These are phyloP conservation scores for Leptobrachium leishanense DNA, from an alignment of 2,113 vertebrate genomes.

Conservation along the genomic window DNA sequence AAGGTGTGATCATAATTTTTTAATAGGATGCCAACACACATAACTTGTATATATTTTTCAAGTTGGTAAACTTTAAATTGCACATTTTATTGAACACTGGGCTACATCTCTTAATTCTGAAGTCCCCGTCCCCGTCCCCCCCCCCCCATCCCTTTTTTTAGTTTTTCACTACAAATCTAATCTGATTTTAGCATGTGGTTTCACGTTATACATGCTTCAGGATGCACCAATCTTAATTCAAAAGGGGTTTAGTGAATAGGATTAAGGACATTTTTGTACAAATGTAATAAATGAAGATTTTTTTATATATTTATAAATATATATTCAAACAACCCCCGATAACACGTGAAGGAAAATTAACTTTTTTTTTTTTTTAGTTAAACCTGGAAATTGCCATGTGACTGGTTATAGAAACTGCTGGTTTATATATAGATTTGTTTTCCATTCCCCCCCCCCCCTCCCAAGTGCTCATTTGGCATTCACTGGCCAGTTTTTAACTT, in stretches of 20 bases:
- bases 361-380: neutral
- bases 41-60: slow-evolving; percentile 37
- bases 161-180: neutral
- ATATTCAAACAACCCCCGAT: no score
- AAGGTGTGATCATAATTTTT: slow-evolving; percentile 56
- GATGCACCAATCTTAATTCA: neutral
- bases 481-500: neutral
- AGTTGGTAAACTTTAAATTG: slow-evolving; percentile 56
- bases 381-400: neutral
- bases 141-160: neutral
- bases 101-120: slow-evolving; percentile 55
- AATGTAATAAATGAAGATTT: neutral
- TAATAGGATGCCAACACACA: slow-evolving; percentile 10
- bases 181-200: slow-evolving; percentile 4
- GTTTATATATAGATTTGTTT: neutral
- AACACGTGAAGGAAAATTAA: neutral
- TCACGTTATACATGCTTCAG: neutral
- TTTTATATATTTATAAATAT: neutral
- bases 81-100: slow-evolving; percentile 61
- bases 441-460: no score
- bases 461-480: neutral
- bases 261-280: slow-evolving; percentile 4
- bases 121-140: neutral
- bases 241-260: slow-evolving; percentile 1
- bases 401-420: slow-evolving; percentile 18